Evolutionary conservation across 2,888 invertebrate genomes (phyloP).

Genomic region (Bugulina stolonifera): DNA sequence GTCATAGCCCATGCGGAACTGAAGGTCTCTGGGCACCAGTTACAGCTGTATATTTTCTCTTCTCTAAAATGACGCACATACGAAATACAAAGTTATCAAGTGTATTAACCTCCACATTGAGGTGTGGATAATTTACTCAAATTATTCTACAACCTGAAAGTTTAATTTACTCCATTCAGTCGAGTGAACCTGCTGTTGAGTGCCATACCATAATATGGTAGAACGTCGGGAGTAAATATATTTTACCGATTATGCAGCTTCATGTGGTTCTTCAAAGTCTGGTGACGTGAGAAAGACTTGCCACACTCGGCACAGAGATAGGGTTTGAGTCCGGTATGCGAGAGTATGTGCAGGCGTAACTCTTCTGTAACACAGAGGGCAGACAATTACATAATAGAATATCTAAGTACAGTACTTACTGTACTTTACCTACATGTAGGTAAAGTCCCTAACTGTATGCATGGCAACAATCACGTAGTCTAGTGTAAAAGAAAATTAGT

Average conservation of each 20-base stretch:
- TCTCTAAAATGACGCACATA: not conserved
- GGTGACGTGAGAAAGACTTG: conserved; percentile 43
- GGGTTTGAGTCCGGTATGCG: conserved; percentile 50
- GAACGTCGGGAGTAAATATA: too few relatives aligned
- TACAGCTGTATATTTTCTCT: not conserved
- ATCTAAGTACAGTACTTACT: not conserved
- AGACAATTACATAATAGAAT: too few relatives aligned
- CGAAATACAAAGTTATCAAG: too few relatives aligned
- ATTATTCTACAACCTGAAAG: too few relatives aligned
- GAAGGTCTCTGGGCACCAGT: not conserved
- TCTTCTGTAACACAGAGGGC: conserved; percentile 29
- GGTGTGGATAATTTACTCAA: too few relatives aligned
- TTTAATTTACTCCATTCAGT: too few relatives aligned
- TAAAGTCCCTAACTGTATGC: too few relatives aligned
- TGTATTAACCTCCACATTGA: too few relatives aligned
- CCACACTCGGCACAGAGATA: conserved; percentile 48
- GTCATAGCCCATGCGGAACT: not conserved
- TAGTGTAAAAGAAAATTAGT: not conserved
- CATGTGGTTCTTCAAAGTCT: conserved; percentile 43
- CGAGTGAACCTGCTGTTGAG: too few relatives aligned
- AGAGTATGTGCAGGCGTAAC: conserved; percentile 52
- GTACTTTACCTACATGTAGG: too few relatives aligned
- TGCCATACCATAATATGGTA: too few relatives aligned
- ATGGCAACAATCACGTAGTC: not conserved
- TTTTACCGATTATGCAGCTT: conserved; percentile 34